A percentile compares a stretch with the other conserved stretches of the same genome.
These are phyloP conservation scores for Helogale parvula DNA, from an alignment of 2,113 vertebrate species.

Conservation along the genomic window DNA sequence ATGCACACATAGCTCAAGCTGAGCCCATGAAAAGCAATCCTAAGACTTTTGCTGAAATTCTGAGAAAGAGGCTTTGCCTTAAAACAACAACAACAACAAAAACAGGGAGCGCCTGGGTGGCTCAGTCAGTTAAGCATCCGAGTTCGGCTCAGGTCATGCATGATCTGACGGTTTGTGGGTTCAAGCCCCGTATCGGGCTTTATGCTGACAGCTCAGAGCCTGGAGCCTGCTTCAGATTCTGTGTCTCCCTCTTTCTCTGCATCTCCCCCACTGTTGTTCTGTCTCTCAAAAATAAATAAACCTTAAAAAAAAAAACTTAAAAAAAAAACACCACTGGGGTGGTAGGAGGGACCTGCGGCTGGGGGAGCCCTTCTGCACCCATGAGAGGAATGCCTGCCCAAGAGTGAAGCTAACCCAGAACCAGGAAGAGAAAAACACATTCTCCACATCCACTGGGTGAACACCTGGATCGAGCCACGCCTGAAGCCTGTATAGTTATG, in stretches of 20 bases:
- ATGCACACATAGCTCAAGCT: background rate
- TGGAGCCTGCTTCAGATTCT: too few relatives aligned
- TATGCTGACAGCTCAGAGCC: too few relatives aligned
- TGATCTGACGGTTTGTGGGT: too few relatives aligned
- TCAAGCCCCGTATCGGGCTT: too few relatives aligned
- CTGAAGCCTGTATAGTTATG: background rate
- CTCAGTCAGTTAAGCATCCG: too few relatives aligned
- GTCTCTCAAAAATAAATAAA: too few relatives aligned
- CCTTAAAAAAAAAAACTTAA: too few relatives aligned
- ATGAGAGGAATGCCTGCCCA: background rate
- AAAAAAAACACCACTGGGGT: background rate
- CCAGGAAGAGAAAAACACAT: background rate
- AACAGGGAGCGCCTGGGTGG: too few relatives aligned
- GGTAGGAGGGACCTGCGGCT: background rate
- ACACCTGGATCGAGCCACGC: constrained; percentile 22
- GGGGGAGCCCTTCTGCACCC: background rate
- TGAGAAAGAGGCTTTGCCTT: background rate
- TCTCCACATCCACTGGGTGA: background rate
- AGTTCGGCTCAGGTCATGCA: too few relatives aligned
- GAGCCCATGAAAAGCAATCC: background rate
- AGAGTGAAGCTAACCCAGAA: background rate
- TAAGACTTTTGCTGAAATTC: background rate
- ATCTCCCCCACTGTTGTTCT: too few relatives aligned
- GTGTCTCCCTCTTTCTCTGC: too few relatives aligned
- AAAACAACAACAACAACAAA: too few relatives aligned